Percentiles rank a stretch among this genome's conserved stretches.
These are phyloP conservation scores for Macrotis lagotis DNA, from an alignment of 2,113 vertebrate genomes.

Conservation along the genomic window DNA sequence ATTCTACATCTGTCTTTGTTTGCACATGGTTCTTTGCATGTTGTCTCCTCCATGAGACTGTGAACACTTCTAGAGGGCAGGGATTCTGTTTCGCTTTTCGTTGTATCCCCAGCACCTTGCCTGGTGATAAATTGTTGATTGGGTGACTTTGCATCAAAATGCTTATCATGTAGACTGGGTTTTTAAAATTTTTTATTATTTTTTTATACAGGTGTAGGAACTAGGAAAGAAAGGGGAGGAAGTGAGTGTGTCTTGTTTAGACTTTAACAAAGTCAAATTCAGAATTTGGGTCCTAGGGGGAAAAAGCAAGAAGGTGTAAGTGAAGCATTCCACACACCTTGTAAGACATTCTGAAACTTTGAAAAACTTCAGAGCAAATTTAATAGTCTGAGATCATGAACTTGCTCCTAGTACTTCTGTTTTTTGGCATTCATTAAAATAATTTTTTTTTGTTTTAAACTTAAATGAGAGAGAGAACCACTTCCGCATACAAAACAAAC, in stretches of 20 bases:
- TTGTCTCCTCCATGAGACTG: neutral
- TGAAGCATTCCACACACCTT: neutral
- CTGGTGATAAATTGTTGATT: neutral
- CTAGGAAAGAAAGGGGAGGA: neutral
- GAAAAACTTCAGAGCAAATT: neutral
- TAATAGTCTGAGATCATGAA: neutral
- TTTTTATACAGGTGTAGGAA: neutral
- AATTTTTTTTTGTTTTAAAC: neutral
- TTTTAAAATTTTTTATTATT: neutral
- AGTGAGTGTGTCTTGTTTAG: neutral
- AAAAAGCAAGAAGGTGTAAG: neutral
- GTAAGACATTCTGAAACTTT: neutral
- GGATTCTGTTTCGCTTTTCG: neutral
- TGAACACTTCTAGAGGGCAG: neutral
- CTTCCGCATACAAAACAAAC: neutral
- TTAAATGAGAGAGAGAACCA: neutral
- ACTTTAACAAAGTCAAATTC: neutral
- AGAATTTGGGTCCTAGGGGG: neutral
- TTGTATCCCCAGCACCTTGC: neutral
- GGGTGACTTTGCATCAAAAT: neutral
- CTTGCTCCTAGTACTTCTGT: neutral
- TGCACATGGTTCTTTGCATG: neutral
- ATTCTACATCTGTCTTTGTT: neutral
- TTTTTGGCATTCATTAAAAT: neutral
- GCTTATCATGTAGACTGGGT: neutral